Base-by-base conservation (phyloP, 2,888 invertebrate species). In the Meteorus cinctellus region DNA sequence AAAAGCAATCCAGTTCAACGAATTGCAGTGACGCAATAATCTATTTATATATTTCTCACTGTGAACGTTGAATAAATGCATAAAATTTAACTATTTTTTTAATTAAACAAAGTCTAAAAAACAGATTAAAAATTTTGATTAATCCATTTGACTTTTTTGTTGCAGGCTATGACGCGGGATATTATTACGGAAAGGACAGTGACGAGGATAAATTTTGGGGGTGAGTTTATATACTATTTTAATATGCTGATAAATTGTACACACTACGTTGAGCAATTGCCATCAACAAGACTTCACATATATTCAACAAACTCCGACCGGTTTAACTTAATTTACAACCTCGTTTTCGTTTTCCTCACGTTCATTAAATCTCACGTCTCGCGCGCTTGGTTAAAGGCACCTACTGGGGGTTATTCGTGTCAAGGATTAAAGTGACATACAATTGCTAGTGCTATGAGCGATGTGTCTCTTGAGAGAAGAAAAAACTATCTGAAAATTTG, bases 381-480 rank as follows among this genome's bases (percentile, higher is more conserved):
- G 55, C 76, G 76, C 76, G 76, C 69, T 78, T 78, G 77, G 77
- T 79, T 78, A 78, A 72, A 76, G 19, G 70, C 41, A 65, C 73
- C 73, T 66, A 72, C 70, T 66, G 76, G 77, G 78, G 55, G 55
- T 55, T 55, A 79, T 78, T 78, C 78, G 77, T 79, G 81, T 81
- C 81, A 79, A 81, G 79, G 81, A 81, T 81, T 79, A 78, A 79
- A 75, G 77, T 80, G 79, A 81, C 79, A 79, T 66, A 77, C 77
- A 80, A 79, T 81, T 79, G 72, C 71, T 74, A 60, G 65, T 66
- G 75, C 71, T n/a, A 34, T 59, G 67, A 74, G 62, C 68, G 67
- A 73, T 60, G 69, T 73, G 73, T 77, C 77, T 74, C 48, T 72
- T 59, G 36, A 55, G 19, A n/a, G 10, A 12, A 31, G n/a, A 51